Evolutionary conservation across 2,888 invertebrate species (phyloP).

Genomic region (Scelioninae gen. 1): DNA sequence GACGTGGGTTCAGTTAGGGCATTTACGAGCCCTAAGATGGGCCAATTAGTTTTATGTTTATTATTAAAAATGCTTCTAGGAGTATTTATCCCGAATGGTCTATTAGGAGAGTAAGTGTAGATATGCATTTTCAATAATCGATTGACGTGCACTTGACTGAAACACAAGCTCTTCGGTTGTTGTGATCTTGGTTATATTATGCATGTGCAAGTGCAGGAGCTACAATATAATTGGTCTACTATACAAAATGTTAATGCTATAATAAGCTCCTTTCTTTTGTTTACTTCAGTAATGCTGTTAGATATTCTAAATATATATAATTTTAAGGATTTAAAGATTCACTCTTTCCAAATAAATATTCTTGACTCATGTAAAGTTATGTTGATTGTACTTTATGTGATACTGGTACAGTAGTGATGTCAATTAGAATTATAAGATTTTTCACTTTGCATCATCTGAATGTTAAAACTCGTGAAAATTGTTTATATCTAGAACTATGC

Average conservation of each 20-base stretch:
- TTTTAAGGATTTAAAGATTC: no score
- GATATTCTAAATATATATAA: no score
- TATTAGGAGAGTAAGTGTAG: conserved; percentile 8
- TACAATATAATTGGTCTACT: conserved; percentile 57
- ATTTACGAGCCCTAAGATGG: neutral
- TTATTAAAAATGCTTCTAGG: conserved; percentile 15
- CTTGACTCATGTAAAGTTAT: no score
- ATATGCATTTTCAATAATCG: conserved; percentile 50
- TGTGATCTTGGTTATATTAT: conserved; percentile 53
- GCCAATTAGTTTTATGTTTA: conserved; percentile 25
- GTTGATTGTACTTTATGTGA: no score
- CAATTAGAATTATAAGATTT: no score
- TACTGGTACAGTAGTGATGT: no score
- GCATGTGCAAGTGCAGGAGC: conserved; percentile 26
- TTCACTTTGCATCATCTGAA: no score
- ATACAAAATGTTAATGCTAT: conserved; percentile 55
- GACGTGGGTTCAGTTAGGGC: conserved; percentile 1
- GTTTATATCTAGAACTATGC: conserved; percentile 19
- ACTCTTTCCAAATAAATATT: no score
- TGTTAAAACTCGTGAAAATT: conserved; percentile 23
- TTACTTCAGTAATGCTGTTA: no score
- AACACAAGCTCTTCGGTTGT: conserved; percentile 43
- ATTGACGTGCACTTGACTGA: conserved; percentile 40
- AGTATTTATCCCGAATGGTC: conserved; percentile 7
- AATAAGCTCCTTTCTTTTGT: no score